Conservation (phyloP, 2,113 vertebrate genomes). For the Corydoras maculifer region DNA sequence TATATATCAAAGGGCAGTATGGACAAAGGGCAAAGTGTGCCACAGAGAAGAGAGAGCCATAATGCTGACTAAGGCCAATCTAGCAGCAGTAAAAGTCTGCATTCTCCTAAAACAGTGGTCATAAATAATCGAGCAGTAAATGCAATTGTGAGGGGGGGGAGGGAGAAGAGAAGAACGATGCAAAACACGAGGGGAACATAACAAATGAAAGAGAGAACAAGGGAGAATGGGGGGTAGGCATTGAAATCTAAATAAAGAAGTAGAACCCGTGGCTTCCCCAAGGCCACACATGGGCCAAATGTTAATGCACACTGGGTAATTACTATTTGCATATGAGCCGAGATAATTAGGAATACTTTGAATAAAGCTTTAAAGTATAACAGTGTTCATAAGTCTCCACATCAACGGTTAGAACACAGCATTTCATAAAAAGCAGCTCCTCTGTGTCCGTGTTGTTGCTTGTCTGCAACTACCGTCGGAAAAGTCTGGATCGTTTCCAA, state of each 20-base stretch:
- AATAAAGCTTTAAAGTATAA: conserved; percentile 16
- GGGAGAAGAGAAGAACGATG: background rate
- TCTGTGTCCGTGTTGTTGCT: no score
- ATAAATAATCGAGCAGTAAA: conserved; percentile 45
- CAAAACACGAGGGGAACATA: conserved; percentile 12
- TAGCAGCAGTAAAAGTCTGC: conserved; percentile 37
- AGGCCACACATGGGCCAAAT: conserved; percentile 17
- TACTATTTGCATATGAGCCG: conserved; percentile 25
- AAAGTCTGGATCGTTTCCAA: background rate
- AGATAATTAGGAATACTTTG: conserved; percentile 37
- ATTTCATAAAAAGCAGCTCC: no score
- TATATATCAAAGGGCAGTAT: conserved; percentile 37
- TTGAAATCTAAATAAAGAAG: background rate
- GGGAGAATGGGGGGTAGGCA: background rate
- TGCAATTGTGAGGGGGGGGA: conserved; percentile 18
- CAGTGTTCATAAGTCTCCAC: background rate
- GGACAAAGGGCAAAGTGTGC: conserved; percentile 35
- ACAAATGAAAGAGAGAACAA: background rate
- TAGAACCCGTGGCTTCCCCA: conserved; percentile 22
- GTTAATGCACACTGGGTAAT: conserved; percentile 15
- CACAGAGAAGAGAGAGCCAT: background rate
- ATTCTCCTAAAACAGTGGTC: conserved; percentile 41
- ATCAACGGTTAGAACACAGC: background rate
- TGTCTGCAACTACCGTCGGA: no score
- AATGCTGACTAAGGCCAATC: conserved; percentile 48